Percentiles rank a stretch among this genome's conserved stretches.
These are phyloP conservation scores for Ophiothrix spiculata DNA, from an alignment of 35 echinoderm and acorn worm genomes.

Conservation along the genomic window DNA sequence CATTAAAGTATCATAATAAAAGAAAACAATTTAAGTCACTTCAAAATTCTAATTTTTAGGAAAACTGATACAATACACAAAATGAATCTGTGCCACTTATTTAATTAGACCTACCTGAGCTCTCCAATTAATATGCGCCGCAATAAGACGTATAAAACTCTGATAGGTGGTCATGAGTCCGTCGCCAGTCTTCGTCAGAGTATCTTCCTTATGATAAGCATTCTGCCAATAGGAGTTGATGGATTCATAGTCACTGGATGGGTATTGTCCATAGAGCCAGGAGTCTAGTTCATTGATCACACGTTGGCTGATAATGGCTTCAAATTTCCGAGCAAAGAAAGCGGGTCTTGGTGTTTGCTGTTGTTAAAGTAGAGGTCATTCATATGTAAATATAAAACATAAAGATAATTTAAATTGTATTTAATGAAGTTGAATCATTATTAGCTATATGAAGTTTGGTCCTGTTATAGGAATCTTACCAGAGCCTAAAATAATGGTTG, in stretches of 20 bases:
- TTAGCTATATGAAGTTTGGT: no score
- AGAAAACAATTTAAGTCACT: not conserved
- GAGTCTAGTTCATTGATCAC: slow-evolving; percentile 76
- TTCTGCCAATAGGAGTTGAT: slow-evolving; percentile 75
- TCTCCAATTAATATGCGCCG: slow-evolving; percentile 50
- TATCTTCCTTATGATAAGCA: slow-evolving; percentile 69
- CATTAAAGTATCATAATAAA: no score
- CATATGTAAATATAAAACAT: no score
- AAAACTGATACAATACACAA: not conserved
- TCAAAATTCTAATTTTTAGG: not conserved
- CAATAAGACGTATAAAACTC: slow-evolving; percentile 68
- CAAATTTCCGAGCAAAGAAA: slow-evolving; percentile 98
- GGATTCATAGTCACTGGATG: slow-evolving; percentile 22
- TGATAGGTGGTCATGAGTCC: slow-evolving; percentile 66
- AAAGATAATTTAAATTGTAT: no score
- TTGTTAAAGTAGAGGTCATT: not conserved
- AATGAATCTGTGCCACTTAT: not conserved
- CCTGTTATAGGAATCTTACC: no score
- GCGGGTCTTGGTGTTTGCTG: slow-evolving; percentile 46
- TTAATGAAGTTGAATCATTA: no score
- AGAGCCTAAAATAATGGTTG: no score
- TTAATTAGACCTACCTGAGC: slow-evolving; percentile 38
- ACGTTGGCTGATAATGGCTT: slow-evolving; percentile 80
- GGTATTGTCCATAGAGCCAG: slow-evolving; percentile 64
- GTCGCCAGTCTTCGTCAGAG: slow-evolving; percentile 43